These are phyloP conservation scores for Euwallacea fornicatus DNA, from an alignment of 1,140 invertebrate species.

Conservation along the genomic window DNA sequence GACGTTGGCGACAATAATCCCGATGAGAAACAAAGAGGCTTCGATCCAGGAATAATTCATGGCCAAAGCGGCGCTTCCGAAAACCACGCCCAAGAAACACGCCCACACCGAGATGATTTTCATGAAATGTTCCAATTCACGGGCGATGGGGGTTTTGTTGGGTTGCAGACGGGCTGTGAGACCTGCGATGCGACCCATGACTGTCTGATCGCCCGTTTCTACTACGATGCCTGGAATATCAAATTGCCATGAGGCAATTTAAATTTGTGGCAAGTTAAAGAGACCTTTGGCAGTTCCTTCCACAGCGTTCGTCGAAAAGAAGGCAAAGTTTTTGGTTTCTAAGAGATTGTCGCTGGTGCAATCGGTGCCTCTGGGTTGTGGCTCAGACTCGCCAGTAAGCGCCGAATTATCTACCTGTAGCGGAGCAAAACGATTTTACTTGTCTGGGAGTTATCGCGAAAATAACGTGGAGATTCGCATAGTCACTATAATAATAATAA, in stretches of 20 bases:
- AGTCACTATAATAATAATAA: too few species aligned
- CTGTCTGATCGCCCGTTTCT: conserved; percentile 76
- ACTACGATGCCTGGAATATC: conserved; percentile 64
- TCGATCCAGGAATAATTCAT: conserved; percentile 74
- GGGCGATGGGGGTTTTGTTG: conserved; percentile 75
- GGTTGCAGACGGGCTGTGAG: conserved; percentile 72
- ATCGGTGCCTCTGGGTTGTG: conserved; percentile 63
- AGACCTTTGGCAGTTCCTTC: conserved; percentile 71
- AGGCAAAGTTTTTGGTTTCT: conserved; percentile 76
- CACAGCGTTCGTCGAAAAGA: conserved; percentile 78
- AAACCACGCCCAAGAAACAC: conserved; percentile 73
- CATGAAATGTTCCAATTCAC: conserved; percentile 80
- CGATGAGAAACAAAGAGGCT: conserved; percentile 80
- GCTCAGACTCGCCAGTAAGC: conserved; percentile 77
- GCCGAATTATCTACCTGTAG: conserved; percentile 63
- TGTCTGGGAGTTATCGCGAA: too few species aligned
- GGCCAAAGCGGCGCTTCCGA: conserved; percentile 72
- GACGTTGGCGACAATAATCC: conserved; percentile 84
- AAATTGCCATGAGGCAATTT: neutral
- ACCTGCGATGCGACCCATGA: conserved; percentile 84
- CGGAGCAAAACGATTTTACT: too few species aligned
- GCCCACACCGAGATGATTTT: conserved; percentile 75
- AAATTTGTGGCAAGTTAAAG: neutral
- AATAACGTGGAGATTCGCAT: too few species aligned
- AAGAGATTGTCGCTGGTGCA: conserved; percentile 69